Evolutionary conservation across 1,140 invertebrate genomes (phyloP).

Genomic region (Ptiloglossa arizonensis): DNA sequence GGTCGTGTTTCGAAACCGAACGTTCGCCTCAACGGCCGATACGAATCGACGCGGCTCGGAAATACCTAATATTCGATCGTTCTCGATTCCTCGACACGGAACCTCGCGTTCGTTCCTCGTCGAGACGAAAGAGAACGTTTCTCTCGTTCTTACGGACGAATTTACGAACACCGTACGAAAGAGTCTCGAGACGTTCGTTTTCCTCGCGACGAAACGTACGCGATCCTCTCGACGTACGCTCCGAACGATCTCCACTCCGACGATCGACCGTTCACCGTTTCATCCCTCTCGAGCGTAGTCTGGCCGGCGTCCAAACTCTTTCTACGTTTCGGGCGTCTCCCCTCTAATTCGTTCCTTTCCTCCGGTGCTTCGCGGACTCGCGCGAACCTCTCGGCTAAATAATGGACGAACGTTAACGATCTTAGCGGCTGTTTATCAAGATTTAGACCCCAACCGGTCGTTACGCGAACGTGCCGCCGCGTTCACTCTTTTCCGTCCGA

Average conservation of each 20-base stretch:
- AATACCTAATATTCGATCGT: too few relatives aligned
- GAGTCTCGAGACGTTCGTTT: not conserved
- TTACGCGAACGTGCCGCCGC: conserved; percentile 25
- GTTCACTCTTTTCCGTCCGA: conserved; percentile 6
- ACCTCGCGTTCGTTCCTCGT: too few relatives aligned
- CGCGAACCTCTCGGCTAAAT: conserved; percentile 51
- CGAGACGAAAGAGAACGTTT: too few relatives aligned
- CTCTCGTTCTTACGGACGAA: too few relatives aligned
- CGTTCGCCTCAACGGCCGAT: not conserved
- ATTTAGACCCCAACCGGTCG: conserved; percentile 50
- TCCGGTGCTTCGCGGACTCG: conserved; percentile 9
- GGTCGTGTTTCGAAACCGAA: not conserved
- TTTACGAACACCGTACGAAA: too few relatives aligned
- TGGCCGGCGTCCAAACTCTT: conserved; percentile 51
- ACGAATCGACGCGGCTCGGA: not conserved
- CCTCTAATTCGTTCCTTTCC: conserved; percentile 18
- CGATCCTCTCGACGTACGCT: not conserved
- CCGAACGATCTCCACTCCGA: conserved; percentile 30
- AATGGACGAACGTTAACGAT: conserved; percentile 59
- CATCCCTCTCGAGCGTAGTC: not conserved
- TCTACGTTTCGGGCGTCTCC: conserved; percentile 5
- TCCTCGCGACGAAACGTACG: conserved; percentile 19
- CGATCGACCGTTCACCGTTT: conserved; percentile 42
- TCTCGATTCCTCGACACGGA: too few relatives aligned
- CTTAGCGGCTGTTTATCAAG: conserved; percentile 62